Evolutionary conservation across 1,140 invertebrate genomes (phyloP).

Genomic region (Cotesia typhae): DNA sequence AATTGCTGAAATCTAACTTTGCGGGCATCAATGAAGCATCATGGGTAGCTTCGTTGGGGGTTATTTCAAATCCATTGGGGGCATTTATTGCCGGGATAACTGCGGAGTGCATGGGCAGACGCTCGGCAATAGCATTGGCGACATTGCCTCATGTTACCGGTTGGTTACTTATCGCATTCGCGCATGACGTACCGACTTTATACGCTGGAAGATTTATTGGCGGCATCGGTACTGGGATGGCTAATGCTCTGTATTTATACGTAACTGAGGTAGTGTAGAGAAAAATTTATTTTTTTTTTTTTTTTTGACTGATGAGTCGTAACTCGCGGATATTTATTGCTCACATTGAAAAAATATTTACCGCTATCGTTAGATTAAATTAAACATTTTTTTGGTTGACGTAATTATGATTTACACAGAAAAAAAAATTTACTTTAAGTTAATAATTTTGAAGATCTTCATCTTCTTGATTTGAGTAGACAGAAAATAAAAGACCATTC

Average conservation of each 20-base stretch:
- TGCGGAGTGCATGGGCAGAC: conserved; percentile 76
- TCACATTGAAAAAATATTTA: too few species aligned
- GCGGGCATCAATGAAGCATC: conserved; percentile 71
- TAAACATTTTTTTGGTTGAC: too few species aligned
- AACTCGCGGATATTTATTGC: too few species aligned
- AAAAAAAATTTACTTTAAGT: too few species aligned
- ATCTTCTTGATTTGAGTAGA: background rate
- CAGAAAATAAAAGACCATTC: too few species aligned
- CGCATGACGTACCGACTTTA: conserved; percentile 69
- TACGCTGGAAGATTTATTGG: conserved; percentile 78
- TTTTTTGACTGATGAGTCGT: background rate
- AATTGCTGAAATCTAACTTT: conserved; percentile 68
- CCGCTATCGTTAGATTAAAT: too few species aligned
- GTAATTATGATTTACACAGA: too few species aligned
- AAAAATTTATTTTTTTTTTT: background rate
- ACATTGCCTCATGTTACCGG: conserved; percentile 78
- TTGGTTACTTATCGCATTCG: conserved; percentile 77
- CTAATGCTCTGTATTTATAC: conserved; percentile 59
- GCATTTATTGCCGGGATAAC: conserved; percentile 74
- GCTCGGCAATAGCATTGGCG: conserved; percentile 75
- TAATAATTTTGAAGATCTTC: background rate
- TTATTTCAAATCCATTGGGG: conserved; percentile 77
- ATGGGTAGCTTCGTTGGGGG: conserved; percentile 78
- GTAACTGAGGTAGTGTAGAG: conserved; percentile 54
- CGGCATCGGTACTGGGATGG: conserved; percentile 75